phyloP scores from a whole-genome alignment of 2,888 invertebrate genomes.

The Ceratothoa steindachneri region DNA sequence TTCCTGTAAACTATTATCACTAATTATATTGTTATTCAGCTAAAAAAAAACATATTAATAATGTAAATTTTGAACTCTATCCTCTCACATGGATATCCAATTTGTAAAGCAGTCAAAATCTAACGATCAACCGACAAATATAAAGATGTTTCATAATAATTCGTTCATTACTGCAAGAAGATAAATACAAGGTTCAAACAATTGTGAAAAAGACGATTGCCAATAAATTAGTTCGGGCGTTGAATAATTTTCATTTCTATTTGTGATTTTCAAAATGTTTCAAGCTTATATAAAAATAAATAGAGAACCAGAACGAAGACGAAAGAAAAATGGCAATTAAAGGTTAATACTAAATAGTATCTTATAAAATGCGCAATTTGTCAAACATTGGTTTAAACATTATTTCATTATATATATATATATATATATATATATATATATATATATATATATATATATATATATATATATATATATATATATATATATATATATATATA shows the following conservation, averaged over 20 bases:
- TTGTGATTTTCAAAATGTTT: not conserved
- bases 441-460: not conserved
- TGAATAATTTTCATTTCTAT: not conserved
- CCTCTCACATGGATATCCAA: not conserved
- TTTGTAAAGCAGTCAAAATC: not conserved
- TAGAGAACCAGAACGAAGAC: not conserved
- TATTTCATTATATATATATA: not conserved
- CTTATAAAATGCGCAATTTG: not conserved
- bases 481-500: not conserved
- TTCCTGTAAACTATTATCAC: not conserved
- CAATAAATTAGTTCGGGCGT: not conserved
- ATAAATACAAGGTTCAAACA: not conserved
- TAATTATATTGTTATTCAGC: not conserved
- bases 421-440: not conserved
- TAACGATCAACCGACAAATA: not conserved
- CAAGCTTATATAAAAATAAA: not conserved
- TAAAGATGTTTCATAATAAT: not conserved
- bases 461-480: too few species aligned
- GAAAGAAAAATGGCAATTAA: not conserved
- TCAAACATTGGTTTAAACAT: not conserved
- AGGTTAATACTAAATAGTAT: not conserved
- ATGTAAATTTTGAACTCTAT: not conserved
- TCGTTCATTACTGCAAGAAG: not conserved
- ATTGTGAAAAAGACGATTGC: not conserved
- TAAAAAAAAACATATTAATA: not conserved